A percentile compares a stretch with the other conserved stretches of the same genome.
Evolutionary conservation across 2,888 invertebrate species (phyloP).

Genomic region (Troides helena): DNA sequence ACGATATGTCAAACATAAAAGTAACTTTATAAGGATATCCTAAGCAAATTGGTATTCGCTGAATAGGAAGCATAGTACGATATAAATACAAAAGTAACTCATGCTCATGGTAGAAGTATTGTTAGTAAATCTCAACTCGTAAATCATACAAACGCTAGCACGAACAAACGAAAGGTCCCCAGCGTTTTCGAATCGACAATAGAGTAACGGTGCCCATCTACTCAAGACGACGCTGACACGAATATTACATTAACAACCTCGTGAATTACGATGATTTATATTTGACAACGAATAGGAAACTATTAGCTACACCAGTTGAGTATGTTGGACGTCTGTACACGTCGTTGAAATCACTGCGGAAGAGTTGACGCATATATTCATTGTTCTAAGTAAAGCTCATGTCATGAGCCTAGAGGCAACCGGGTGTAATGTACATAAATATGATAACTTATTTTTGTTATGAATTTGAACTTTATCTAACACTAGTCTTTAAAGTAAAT

Average conservation of each 20-base stretch:
- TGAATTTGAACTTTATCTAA: too few species aligned
- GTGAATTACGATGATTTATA: slow-evolving; percentile 76
- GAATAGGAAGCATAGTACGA: slow-evolving; percentile 1
- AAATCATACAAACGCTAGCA: slow-evolving; percentile 58
- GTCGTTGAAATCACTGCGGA: slow-evolving; percentile 25
- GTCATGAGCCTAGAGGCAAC: too few species aligned
- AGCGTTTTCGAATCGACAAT: slow-evolving; percentile 72
- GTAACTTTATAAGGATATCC: too few species aligned
- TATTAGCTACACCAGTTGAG: slow-evolving; percentile 10
- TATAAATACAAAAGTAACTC: slow-evolving; percentile 22
- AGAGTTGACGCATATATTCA: too few species aligned
- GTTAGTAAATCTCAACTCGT: slow-evolving; percentile 47
- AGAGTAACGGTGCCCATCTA: slow-evolving; percentile 64
- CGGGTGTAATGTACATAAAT: too few species aligned
- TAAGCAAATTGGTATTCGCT: background rate
- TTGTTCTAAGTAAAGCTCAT: too few species aligned
- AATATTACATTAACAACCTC: slow-evolving; percentile 78
- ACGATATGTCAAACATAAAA: too few species aligned
- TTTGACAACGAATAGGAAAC: slow-evolving; percentile 51
- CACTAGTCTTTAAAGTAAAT: too few species aligned
- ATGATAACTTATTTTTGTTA: too few species aligned
- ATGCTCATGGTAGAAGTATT: slow-evolving; percentile 22
- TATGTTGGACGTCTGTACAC: slow-evolving; percentile 29
- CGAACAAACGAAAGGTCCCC: slow-evolving; percentile 68
- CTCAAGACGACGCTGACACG: slow-evolving; percentile 72